Evolutionary conservation across 2,797 vertebrate species (phyloP).

Genomic region (Labeo calbasu): DNA sequence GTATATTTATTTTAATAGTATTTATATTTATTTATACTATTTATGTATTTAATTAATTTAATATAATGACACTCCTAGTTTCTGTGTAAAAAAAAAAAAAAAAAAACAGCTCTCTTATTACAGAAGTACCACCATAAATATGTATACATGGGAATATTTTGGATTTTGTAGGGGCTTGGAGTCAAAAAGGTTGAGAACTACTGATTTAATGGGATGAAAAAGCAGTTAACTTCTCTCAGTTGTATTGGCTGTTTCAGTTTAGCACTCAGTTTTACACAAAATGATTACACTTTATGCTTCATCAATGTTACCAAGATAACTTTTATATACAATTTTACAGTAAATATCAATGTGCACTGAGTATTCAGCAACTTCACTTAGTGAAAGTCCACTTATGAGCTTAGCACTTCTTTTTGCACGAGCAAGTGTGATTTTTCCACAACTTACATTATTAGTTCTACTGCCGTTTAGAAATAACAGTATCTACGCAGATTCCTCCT

Average conservation of each 20-base stretch:
- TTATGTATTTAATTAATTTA: too few species aligned
- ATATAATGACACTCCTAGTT: too few species aligned
- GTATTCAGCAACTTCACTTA: too few species aligned
- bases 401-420: background rate
- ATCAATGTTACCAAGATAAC: background rate
- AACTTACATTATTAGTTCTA: background rate
- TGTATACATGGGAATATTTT: too few species aligned
- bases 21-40: too few species aligned
- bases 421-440: background rate
- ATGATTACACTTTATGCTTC: background rate
- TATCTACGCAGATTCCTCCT: background rate
- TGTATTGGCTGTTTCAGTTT: background rate
- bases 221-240: background rate
- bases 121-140: background rate
- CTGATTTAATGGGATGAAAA: background rate
- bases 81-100: too few species aligned
- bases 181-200: background rate
- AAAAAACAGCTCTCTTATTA: background rate
- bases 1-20: too few species aligned
- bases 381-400: background rate
- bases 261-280: background rate
- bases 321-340: background rate
- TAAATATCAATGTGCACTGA: background rate
- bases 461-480: background rate
- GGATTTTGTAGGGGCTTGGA: too few species aligned